Evolutionary conservation across 2,888 invertebrate genomes (phyloP), one percentile per base, ranked within the genome.

Genomic region (Limenitis camilla): DNA sequence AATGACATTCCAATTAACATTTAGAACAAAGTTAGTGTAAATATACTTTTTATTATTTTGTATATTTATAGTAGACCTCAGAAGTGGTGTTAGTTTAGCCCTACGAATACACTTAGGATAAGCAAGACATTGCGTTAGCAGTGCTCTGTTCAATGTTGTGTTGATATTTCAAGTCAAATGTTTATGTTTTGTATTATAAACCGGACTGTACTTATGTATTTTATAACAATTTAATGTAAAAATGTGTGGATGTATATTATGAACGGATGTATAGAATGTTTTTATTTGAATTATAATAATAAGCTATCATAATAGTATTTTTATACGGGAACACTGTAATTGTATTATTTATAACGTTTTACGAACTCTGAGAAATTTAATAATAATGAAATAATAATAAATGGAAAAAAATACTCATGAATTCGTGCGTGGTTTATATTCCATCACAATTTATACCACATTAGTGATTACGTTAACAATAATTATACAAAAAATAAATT

Each of bases 391-490:
- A 11, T 52, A 36, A 30, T 29, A 28, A 33, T 35, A 45, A 41
- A 35, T 40, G 31, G 46, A 50, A 48, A 19, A 52, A 36, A 59
- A 59, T 59, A 59, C 57, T 55, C 59, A 52, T 36, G 67, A 63
- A 63, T 58, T 56, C 55, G 55, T 50, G 61, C 71, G 76, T 80
- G 76, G 75, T 76, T 60, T 67, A 67, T 71, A 71, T 71, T 76
- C 77, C 82, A 85, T 85, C 86, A 84, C 84, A 84, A 81, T 78
- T 75, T 73, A 78, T 80, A 83, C 84, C 81, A 79, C 79, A 66
- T 72, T 81, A 81, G 78, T 75, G 71, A 78, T 76, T 76, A 77
- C 68, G 67, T 72, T 74, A 72, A 77, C 73, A 76, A 72, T 76
- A 75, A 78, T 78, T 81, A 77, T 81, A 78, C 75, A 78, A 79